Evolutionary conservation across 2,797 vertebrate species (phyloP).

Genomic region (Lepidocolaptes lacrymiger): DNA sequence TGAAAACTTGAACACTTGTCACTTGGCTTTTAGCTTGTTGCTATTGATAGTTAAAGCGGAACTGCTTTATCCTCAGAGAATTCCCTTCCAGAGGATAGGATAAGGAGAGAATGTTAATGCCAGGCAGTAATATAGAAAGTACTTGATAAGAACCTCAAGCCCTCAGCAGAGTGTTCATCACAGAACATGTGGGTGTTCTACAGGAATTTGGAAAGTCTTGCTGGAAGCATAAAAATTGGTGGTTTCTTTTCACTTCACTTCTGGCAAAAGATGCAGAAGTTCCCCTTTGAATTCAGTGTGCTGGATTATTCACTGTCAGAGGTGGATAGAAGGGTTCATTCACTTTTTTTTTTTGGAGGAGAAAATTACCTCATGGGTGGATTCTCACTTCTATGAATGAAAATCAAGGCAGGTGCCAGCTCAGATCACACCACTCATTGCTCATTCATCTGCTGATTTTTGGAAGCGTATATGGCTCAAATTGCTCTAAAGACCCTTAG

Average conservation of each 20-base stretch:
- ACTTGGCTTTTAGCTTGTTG: neutral
- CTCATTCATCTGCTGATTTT: neutral
- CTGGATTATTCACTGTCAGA: neutral
- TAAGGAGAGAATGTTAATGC: neutral
- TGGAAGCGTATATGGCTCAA: rapidly evolving
- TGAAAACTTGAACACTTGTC: neutral
- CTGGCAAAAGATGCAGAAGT: neutral
- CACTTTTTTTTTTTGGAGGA: neutral
- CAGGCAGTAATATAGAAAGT: neutral
- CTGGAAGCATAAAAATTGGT: neutral
- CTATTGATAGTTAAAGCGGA: neutral
- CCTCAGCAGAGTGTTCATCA: neutral
- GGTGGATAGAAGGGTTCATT: neutral
- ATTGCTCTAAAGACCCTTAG: neutral
- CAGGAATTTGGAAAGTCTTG: neutral
- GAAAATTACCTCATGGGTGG: neutral
- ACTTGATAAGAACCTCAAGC: neutral
- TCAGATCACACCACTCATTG: neutral
- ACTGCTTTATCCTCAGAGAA: neutral
- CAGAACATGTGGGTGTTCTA: neutral
- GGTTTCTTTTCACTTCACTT: neutral
- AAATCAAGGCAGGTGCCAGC: neutral
- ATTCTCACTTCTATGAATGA: neutral
- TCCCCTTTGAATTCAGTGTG: neutral
- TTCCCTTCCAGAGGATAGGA: neutral